Base-by-base conservation (phyloP, 2,797 vertebrate species). In the Protosalanx chinensis region DNA sequence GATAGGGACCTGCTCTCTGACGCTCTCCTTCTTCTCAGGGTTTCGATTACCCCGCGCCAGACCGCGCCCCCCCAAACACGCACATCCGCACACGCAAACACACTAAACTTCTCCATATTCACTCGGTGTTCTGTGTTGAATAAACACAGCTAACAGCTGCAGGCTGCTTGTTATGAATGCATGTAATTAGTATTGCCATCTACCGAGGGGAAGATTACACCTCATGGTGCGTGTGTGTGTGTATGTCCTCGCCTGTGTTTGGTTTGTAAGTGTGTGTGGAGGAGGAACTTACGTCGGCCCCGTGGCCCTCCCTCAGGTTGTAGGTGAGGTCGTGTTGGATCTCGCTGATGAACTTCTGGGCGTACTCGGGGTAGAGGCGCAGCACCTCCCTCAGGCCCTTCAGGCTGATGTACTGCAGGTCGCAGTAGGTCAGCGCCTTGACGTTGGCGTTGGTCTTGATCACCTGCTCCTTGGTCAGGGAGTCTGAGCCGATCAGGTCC, bases 391-490 rank as follows among this genome's bases (percentile, higher is more conserved):
- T 88, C 20, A 96, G 91, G 8, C 95, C 95, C 30, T 93, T 92
- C 66, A 96, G 90, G 82, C 94, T 94, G 86, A 96, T 93, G 80
- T 95, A 95, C 88, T 96, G 95, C 67, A 96, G 93, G 86, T 94
- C 95, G 2, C 95, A 96, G 87, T 96, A 96, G 2, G 95, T 96
- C 83, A 96, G 87, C 1, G 94, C 95, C 75, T 95, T 94, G 37
- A 96, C 95, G 0, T 96, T 95, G 0, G 95, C 95, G 6, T 95
- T 96, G 81, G 95, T 95, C 88, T 96, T 95, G 49, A 95, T 93
- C 81, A 95, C 95, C 72, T 93, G 92, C 78, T 95, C 94, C 75
- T 92, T 93, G 5, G 87, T 93, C 70, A 94, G 91, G 2, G 93
- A 94, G 89, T 96, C 94, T 0, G 95, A 96, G 81, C 95, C 95